These are phyloP conservation scores for Herpetotheres cachinnans DNA, from an alignment of 2,113 vertebrate genomes.

Conservation along the genomic window DNA sequence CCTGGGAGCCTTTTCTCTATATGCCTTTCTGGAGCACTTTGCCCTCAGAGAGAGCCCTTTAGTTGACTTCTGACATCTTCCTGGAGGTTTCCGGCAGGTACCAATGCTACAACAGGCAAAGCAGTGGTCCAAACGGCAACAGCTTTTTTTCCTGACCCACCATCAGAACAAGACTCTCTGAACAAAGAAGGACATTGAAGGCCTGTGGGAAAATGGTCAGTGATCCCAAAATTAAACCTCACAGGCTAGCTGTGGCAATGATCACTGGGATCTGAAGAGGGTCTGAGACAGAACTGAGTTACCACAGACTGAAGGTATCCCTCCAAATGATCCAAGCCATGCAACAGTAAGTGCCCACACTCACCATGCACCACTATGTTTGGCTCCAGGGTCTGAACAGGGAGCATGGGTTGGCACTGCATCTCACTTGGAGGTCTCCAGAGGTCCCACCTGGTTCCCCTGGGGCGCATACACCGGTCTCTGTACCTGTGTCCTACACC, in stretches of 20 bases:
- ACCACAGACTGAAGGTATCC: neutral
- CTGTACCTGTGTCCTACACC: neutral
- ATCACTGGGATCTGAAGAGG: neutral
- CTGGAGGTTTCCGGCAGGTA: neutral
- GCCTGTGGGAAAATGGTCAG: neutral
- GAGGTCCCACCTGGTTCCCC: neutral
- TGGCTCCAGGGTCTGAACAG: neutral
- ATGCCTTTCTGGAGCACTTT: neutral
- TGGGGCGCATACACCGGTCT: neutral
- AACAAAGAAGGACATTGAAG: neutral
- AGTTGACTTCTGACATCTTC: neutral
- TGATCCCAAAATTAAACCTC: neutral
- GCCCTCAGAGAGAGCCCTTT: neutral
- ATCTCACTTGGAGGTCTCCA: neutral
- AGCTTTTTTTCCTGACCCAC: neutral
- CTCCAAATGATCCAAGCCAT: neutral
- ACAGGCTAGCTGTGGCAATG: neutral
- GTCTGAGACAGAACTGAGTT: neutral
- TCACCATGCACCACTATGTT: fast-evolving
- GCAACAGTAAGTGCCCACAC: neutral
- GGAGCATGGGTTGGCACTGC: neutral
- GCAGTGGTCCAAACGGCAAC: neutral
- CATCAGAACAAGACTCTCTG: neutral
- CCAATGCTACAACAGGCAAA: neutral
- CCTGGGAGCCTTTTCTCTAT: neutral